Evolutionary conservation across 2,888 invertebrate genomes (phyloP), one percentile per base, ranked within the genome.

Genomic region (Euplexia lucipara): DNA sequence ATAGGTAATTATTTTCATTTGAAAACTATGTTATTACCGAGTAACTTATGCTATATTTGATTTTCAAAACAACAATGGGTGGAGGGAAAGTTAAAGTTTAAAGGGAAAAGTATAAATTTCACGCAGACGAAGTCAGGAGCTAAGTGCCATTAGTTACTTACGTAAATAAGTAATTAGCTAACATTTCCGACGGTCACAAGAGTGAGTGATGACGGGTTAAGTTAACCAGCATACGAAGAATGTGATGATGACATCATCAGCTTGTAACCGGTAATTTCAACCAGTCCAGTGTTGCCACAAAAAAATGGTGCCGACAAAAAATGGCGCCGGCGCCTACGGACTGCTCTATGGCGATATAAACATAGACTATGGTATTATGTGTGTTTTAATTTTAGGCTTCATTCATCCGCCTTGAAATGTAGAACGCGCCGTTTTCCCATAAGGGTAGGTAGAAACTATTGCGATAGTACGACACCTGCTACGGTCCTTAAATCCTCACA

Each of bases 241-340:
- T 44, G 70, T 59, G 8, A 6, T 51, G 45, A 70, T 71, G 71
- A 56, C 77, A 72, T 71, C 63, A 76, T 10, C 12, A 18, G 1
- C 12, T 5, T 6, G 20, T 22, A 35, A 77, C 78, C 48, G 48
- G 72, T 72, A 51, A 58, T 58, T 32, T 45, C 30, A 54, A 58
- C 49, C 37, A 26, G 56, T 57, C 1, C 2, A 30, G 9, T 3
- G 41, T 0, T 6, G 12, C 30, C 32, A 18, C 48, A 60, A 75
- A 71, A 71, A 70, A 1, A 26, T 26, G 0, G 0, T 12, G 0
- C 1, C 1, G 2, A 12, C 12, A 71, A 75, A 71, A 71, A 76
- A 76, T 18, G 52, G 77, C 71, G 71, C 71, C 71, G 71, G 71
- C 71, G 71, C 71, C 18, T 35, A 48, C 8, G 8, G 39, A n/a